Evolutionary conservation across 2,113 vertebrate genomes (phyloP), one percentile per base, ranked within the genome.

Genomic region (Anhinga rufa): DNA sequence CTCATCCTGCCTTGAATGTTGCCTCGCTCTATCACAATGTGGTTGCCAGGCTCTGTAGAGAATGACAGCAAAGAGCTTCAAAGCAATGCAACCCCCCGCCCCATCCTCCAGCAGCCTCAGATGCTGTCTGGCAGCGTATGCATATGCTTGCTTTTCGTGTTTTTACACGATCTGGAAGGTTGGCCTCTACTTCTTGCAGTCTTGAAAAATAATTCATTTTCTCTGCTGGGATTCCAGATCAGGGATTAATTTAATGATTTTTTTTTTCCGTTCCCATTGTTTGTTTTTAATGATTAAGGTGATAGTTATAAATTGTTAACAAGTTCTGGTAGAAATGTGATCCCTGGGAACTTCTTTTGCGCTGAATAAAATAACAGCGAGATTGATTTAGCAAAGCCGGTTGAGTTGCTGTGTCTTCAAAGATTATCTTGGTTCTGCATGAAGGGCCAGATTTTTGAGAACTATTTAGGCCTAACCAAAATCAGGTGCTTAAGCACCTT

Each of bases 271-370:
- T 89, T 74, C 49, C 65, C 61, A 71, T 76, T 92, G 90, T 94
- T 96, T 96, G 58, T 93, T 94, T 95, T 83, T 74, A 87, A 89
- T 69, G 85, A 95, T 95, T 81, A 96, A 95, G 90, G 80, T 82
- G 92, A 95, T 94, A 91, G 89, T 87, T 97, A 64, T 97, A 95
- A 97, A 97, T 94, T 79, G 91, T 90, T 96, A 96, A 97, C 96
- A 95, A 94, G 92, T 93, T 97, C 80, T 86, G 49, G 91, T 96
- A 28, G 80, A 93, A 96, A 93, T 4, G 34, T 5, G 54, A 89
- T 95, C 85, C 89, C 85, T 58, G 84, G 95, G 93, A 96, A 92
- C 88, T 65, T 77, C 71, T 91, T 94, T 57, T 24, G 11, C 3
- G 0, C 76, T 72, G 91, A 85, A 65, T 81, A 83, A 96, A 96